Percentiles rank a stretch among this genome's conserved stretches.
Evolutionary conservation across 2,888 invertebrate species (phyloP).

Genomic region (Caenorhabditis angaria): DNA sequence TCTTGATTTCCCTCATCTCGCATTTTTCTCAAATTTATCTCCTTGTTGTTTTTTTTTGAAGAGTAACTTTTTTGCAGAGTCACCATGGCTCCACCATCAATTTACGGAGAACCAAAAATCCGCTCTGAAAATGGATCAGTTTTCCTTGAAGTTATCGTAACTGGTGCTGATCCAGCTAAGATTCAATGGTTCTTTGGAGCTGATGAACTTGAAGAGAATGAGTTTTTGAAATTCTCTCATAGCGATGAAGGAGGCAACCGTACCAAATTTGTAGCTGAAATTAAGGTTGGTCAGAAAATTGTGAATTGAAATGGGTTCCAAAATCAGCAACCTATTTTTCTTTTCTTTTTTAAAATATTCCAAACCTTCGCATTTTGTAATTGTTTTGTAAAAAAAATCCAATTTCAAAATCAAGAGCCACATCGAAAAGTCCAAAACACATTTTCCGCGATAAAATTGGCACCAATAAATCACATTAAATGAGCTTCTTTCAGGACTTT

Average conservation of each 20-base stretch:
- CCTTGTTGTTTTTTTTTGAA: background rate
- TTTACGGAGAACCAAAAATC: conserved; percentile 71
- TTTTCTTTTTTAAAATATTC: too few species aligned
- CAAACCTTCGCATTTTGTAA: too few species aligned
- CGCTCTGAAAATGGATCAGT: conserved; percentile 65
- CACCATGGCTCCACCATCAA: conserved; percentile 69
- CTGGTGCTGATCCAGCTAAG: conserved; percentile 65
- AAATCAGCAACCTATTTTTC: too few species aligned
- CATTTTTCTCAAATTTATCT: background rate
- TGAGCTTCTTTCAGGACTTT: conserved; percentile 62
- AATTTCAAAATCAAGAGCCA: too few species aligned
- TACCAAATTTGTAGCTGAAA: conserved; percentile 64
- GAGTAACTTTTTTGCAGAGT: background rate
- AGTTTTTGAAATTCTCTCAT: conserved; percentile 63
- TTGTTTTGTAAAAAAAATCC: too few species aligned
- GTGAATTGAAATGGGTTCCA: too few species aligned
- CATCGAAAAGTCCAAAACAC: background rate
- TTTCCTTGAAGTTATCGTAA: conserved; percentile 67
- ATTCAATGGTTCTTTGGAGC: conserved; percentile 69
- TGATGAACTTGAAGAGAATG: conserved; percentile 65
- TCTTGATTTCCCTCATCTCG: background rate
- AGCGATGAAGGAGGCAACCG: conserved; percentile 69
- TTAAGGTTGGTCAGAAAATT: conserved; percentile 66
- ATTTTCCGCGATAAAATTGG: background rate
- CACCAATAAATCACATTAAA: conserved; percentile 41